Evolutionary conservation across 2,888 invertebrate genomes (phyloP), one percentile per base, ranked within the genome.

Genomic region (Erebia ligea): DNA sequence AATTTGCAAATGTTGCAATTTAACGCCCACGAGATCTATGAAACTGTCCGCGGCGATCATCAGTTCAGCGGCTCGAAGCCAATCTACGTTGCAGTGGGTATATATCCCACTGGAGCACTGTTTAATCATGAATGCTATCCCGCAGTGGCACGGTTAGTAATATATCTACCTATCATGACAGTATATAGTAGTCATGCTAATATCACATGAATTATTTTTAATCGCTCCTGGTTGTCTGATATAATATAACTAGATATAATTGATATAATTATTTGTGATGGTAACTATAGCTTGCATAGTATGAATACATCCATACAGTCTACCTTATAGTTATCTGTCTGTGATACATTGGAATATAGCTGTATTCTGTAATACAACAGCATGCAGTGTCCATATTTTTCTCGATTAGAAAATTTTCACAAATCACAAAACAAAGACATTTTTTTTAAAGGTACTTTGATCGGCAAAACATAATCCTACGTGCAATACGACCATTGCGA

Each of bases 121-220:
- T 97, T 97, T 84, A 98, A 98, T 87, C 98, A 98, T 81, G 96
- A 97, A 78, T 98, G 98, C 84, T 96, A 96, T 86, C 97, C 97
- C 0, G 95, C 96, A 10, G 95, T 97, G 0, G 95, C 96, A 58
- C 95, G 96, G 96, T 96, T 84, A 78, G 79, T 68, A n/a, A n/a
- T n/a, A n/a, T n/a, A 59, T 17, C 34, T 13, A 45, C 3, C 45
- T 45, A 45, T 11, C 11, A 45, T 45, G 13, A 10, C 45, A 0
- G 45, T 34, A 3, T 57, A 13, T 11, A 11, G 4, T 3, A 11
- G 11, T 13, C 45, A 13, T 45, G 45, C 3, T 11, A 45, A 45
- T 45, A 34, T 34, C 34, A 34, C 6, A 6, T 34, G 34, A 34
- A 34, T 34, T 0, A 34, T 34, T 0, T 34, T 34, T 34, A 34